phyloP scores from a whole-genome alignment of 2,888 invertebrate species.

The Drosophila emarginata region DNA sequence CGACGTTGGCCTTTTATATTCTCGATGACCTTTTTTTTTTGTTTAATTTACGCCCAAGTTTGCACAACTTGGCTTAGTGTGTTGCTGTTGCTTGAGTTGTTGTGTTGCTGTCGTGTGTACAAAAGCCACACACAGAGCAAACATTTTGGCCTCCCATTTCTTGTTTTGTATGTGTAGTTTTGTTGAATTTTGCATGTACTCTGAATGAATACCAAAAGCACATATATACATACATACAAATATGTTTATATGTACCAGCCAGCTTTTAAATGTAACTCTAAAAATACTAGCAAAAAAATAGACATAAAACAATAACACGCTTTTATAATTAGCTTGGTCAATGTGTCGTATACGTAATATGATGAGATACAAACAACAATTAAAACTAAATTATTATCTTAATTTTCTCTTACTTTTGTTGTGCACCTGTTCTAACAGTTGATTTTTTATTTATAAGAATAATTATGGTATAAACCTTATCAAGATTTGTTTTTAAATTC shows the following conservation, averaged over 20 bases:
- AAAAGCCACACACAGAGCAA: slow-evolving; percentile 54
- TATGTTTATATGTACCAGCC: not conserved
- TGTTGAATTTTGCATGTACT: slow-evolving; percentile 48
- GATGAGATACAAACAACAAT: not conserved
- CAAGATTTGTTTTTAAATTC: not conserved
- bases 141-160: slow-evolving; percentile 42
- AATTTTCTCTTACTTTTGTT: not conserved
- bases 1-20: slow-evolving; percentile 3
- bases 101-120: slow-evolving; percentile 35
- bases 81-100: slow-evolving; percentile 24
- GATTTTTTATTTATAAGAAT: not conserved
- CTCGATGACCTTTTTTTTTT: slow-evolving; percentile 16
- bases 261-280: not conserved
- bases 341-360: not conserved
- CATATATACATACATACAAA: too few species aligned
- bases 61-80: slow-evolving; percentile 41
- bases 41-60: slow-evolving; percentile 41
- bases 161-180: slow-evolving; percentile 26
- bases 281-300: not conserved
- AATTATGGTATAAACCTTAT: not conserved
- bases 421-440: not conserved
- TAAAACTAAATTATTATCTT: not conserved
- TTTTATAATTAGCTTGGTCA: not conserved
- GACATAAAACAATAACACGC: not conserved
- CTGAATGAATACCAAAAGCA: not conserved